phyloP scores from a whole-genome alignment of 2,113 vertebrate species.

The Anhinga rufa region DNA sequence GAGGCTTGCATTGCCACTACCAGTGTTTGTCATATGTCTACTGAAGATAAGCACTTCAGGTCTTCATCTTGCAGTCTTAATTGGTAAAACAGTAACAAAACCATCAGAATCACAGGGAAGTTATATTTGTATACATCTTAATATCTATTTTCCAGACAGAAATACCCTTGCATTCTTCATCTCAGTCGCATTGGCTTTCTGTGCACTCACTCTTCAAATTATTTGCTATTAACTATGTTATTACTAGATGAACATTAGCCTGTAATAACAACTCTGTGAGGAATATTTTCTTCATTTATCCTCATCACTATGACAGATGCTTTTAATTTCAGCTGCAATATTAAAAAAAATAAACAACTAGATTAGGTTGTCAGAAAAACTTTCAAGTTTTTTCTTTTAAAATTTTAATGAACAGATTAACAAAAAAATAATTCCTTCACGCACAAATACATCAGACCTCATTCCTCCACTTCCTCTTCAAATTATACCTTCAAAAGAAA shows the following conservation, averaged over 20 bases:
- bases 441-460: neutral
- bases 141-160: neutral
- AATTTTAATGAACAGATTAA: neutral
- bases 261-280: neutral
- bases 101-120: neutral
- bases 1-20: neutral
- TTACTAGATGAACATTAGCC: neutral
- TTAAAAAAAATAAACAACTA: neutral
- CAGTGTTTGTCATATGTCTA: neutral
- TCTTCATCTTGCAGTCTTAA: neutral
- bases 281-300: neutral
- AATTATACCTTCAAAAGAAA: neutral
- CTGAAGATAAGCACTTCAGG: neutral
- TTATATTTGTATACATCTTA: neutral
- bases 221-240: neutral
- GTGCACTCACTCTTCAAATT: neutral
- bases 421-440: neutral
- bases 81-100: neutral
- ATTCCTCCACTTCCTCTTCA: neutral
- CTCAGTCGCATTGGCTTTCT: neutral
- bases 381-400: neutral
- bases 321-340: conserved; percentile 11
- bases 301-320: neutral
- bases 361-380: neutral
- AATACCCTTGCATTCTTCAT: neutral